A percentile compares a stretch with the other conserved stretches of the same genome.
phyloP scores from a whole-genome alignment of 1,140 invertebrate genomes.

The Plectrocnemia conspersa region DNA sequence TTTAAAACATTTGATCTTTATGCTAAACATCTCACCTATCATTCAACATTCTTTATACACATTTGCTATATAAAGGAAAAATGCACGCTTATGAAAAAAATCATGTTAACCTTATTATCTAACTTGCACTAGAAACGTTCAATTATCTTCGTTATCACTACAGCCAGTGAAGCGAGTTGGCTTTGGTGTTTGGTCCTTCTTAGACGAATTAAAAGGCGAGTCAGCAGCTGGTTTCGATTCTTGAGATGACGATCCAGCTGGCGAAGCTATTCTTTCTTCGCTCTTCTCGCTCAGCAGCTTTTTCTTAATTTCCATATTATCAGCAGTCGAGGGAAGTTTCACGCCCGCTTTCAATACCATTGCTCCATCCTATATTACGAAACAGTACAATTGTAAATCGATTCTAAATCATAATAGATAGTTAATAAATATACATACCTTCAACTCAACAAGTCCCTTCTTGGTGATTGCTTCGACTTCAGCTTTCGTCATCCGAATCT shows the following conservation, averaged over 20 bases:
- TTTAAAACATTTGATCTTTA: no score
- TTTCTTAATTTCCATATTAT: slow-evolving; percentile 13
- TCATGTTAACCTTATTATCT: no score
- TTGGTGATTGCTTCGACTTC: slow-evolving; percentile 58
- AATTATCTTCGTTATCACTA: slow-evolving; percentile 7
- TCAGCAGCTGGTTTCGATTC: not conserved
- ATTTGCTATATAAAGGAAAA: no score
- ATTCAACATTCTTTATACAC: no score
- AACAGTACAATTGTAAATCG: not conserved
- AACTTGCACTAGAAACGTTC: no score
- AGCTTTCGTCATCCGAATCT: slow-evolving; percentile 57
- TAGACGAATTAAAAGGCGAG: not conserved
- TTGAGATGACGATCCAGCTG: not conserved
- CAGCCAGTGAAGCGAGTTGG: slow-evolving; percentile 10
- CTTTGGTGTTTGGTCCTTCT: not conserved
- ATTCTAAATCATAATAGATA: not conserved
- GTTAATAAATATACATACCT: slow-evolving; percentile 39
- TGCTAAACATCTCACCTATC: no score
- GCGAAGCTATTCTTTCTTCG: not conserved
- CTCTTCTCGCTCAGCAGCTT: not conserved
- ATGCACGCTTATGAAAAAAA: no score
- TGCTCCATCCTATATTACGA: slow-evolving; percentile 43
- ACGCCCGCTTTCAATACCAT: slow-evolving; percentile 50
- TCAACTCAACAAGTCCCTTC: slow-evolving; percentile 54
- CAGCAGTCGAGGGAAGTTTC: slow-evolving; percentile 40